Conservation (phyloP, 2,797 vertebrate genomes). For the Siniperca undulata region DNA sequence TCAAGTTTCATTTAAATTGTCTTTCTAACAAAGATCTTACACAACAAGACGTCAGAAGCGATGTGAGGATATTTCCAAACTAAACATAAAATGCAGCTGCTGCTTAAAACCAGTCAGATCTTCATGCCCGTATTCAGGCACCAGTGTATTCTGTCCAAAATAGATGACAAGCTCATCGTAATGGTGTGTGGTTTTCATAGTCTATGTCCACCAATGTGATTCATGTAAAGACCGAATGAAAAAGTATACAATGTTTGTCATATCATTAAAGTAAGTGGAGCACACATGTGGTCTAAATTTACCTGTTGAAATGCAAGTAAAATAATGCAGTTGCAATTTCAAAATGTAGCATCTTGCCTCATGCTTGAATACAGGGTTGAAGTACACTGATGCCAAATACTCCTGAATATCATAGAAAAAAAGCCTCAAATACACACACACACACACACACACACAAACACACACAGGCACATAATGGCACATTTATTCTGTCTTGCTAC, state of each 20-base stretch:
- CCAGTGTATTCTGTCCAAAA: neutral
- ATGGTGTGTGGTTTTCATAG: neutral
- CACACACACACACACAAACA: neutral
- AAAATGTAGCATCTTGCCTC: neutral
- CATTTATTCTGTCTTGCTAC: constrained; percentile 20
- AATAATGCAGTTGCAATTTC: neutral
- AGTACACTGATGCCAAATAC: neutral
- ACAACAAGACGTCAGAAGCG: neutral
- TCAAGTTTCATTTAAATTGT: neutral
- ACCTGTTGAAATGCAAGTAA: neutral
- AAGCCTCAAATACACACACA: neutral
- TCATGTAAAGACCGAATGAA: neutral
- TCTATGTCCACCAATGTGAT: neutral
- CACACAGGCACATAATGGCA: neutral
- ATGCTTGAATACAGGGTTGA: neutral
- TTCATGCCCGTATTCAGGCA: neutral
- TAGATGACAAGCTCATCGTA: neutral
- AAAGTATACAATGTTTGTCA: neutral
- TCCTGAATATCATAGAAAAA: neutral
- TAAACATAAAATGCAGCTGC: neutral
- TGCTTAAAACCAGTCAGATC: neutral
- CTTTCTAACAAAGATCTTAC: neutral
- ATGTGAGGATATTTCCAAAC: neutral
- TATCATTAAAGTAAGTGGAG: neutral
- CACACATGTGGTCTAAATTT: neutral